Conservation (phyloP, 2,113 vertebrate genomes). For the Lamprotornis superbus region DNA sequence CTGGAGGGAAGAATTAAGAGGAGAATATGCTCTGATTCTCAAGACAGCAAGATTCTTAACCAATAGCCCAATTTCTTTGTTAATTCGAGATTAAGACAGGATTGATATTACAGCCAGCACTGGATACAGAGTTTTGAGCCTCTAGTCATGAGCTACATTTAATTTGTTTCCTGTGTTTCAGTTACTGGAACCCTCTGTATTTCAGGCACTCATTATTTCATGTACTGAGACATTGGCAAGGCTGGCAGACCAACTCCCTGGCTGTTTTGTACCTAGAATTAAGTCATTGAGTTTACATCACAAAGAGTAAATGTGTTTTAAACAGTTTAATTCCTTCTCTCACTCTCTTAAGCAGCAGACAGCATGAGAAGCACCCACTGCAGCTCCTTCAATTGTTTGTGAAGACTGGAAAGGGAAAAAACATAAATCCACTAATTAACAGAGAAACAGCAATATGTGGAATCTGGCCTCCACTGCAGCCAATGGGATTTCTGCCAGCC, state of each 20-base stretch:
- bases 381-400: conserved; percentile 14
- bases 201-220: background rate
- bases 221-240: background rate
- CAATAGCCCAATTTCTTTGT: background rate
- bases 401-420: conserved; percentile 5
- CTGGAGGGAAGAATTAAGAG: background rate
- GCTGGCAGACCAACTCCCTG: background rate
- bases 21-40: background rate
- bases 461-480: background rate
- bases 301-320: conserved; percentile 37
- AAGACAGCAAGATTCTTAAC: background rate
- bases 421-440: conserved; percentile 42
- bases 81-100: background rate
- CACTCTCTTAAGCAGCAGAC: conserved; percentile 3
- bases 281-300: conserved; percentile 46
- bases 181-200: background rate
- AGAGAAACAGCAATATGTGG: background rate
- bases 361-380: background rate
- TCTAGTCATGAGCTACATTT: background rate
- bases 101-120: background rate
- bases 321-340: conserved; percentile 41
- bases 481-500: background rate
- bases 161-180: background rate
- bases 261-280: background rate
- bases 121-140: background rate